These are phyloP conservation scores for Xyrauchen texanus DNA, from an alignment of 2,113 vertebrate species.

Conservation along the genomic window DNA sequence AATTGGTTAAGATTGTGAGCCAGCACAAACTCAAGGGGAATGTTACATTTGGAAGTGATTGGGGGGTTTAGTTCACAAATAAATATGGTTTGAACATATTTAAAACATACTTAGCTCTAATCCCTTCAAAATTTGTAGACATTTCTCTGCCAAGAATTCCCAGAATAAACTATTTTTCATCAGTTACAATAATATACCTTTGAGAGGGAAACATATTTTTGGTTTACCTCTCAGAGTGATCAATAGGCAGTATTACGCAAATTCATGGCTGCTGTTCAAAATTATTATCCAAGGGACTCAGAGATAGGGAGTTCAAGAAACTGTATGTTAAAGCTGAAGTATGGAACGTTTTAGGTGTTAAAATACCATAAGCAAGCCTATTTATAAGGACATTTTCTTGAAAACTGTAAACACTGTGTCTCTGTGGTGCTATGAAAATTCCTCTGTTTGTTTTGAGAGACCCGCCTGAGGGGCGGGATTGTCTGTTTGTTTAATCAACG, in stretches of 20 bases:
- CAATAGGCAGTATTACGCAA: slow-evolving; percentile 44
- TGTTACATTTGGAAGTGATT: slow-evolving; percentile 29
- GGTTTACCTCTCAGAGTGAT: slow-evolving; percentile 48
- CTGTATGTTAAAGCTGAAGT: too few relatives aligned
- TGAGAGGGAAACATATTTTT: slow-evolving; percentile 55
- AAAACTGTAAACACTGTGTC: too few relatives aligned
- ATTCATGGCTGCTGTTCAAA: slow-evolving; percentile 26
- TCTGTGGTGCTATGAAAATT: too few relatives aligned
- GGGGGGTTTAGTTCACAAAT: slow-evolving; percentile 9
- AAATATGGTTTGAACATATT: slow-evolving; percentile 35
- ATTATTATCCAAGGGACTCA: slow-evolving; percentile 13
- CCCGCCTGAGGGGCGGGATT: too few relatives aligned
- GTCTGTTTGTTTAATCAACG: too few relatives aligned
- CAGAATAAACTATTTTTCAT: too few relatives aligned
- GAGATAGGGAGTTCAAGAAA: too few relatives aligned
- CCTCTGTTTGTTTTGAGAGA: too few relatives aligned
- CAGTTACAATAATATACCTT: too few relatives aligned
- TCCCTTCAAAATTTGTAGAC: slow-evolving; percentile 36
- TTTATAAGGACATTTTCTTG: too few relatives aligned
- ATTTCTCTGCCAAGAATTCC: slow-evolving; percentile 55
- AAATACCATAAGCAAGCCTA: too few relatives aligned
- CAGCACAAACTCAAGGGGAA: slow-evolving; percentile 18
- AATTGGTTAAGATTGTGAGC: slow-evolving; percentile 5
- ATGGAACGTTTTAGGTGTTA: too few relatives aligned
- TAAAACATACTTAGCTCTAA: slow-evolving; percentile 52